These are phyloP conservation scores for Prosapia bicincta DNA, from an alignment of 2,888 invertebrate species.

Conservation along the genomic window DNA sequence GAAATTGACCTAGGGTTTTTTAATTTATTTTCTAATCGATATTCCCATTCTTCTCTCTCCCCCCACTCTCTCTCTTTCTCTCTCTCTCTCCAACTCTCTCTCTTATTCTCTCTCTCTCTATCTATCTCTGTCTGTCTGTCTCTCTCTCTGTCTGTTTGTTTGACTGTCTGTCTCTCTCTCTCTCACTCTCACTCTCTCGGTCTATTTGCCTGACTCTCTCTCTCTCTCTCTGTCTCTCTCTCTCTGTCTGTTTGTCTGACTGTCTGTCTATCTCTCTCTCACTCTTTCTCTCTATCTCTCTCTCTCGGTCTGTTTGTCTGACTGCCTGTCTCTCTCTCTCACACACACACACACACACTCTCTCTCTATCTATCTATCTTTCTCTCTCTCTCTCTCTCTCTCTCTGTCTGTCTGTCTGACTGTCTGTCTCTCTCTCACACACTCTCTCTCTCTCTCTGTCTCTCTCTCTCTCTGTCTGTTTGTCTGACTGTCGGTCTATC, in stretches of 20 bases:
- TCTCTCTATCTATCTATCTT: constrained; percentile 9
- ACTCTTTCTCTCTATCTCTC: constrained; percentile 5
- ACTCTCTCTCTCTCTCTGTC: constrained; percentile 12
- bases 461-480: no score
- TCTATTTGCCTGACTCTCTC: constrained; percentile 14
- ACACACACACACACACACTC: constrained; percentile 3
- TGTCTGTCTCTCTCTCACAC: constrained; percentile 9
- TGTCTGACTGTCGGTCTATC: no score
- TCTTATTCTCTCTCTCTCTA: constrained; percentile 14
- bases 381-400: constrained; percentile 11
- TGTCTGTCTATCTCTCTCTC: constrained; percentile 6
- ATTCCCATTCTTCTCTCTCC: no score
- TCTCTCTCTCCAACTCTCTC: constrained; percentile 9
- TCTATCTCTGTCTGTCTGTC: constrained; percentile 19
- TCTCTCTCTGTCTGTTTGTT: constrained; percentile 13
- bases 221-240: constrained; percentile 5
- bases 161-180: constrained; percentile 13
- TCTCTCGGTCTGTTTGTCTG: constrained; percentile 1
- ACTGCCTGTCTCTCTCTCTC: constrained; percentile 5
- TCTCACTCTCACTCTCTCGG: constrained; percentile 14
- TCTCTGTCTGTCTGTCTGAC: constrained; percentile 5
- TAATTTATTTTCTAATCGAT: no score
- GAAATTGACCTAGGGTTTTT: no score
- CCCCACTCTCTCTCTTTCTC: constrained; percentile 10
- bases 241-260: constrained; percentile 5